Evolutionary conservation across 2,113 vertebrate species (phyloP).

Genomic region (human (Homo sapiens)): DNA sequence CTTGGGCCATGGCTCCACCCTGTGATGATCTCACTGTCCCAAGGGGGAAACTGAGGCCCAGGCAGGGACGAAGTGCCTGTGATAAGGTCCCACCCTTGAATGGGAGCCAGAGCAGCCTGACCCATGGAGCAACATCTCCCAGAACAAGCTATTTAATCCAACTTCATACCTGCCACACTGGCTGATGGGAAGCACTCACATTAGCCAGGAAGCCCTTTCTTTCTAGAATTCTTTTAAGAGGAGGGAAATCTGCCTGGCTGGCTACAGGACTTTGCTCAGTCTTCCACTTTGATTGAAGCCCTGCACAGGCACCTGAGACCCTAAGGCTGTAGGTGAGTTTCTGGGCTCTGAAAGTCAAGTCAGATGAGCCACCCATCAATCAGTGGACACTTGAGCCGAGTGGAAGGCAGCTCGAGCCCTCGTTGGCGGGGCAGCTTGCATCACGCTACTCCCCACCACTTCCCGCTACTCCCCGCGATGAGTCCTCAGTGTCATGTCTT

Average conservation of each 20-base stretch:
- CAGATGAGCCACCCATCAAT: background rate
- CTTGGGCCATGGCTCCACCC: background rate
- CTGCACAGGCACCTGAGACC: background rate
- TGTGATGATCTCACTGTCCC: background rate
- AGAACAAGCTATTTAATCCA: background rate
- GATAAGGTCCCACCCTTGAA: background rate
- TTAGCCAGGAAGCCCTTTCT: background rate
- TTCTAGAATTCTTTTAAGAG: background rate
- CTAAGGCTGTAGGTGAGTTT: background rate
- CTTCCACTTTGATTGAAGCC: background rate
- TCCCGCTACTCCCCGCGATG: too few relatives aligned
- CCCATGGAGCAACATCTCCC: background rate
- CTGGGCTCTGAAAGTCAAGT: background rate
- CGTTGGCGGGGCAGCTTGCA: background rate
- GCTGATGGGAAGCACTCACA: background rate
- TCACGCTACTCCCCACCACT: too few relatives aligned
- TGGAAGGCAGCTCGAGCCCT: background rate
- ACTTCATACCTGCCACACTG: background rate
- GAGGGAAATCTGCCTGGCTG: background rate
- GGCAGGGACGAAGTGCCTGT: background rate
- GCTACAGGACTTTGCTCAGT: background rate
- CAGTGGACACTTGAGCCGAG: too few relatives aligned
- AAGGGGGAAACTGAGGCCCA: background rate
- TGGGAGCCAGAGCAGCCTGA: background rate
- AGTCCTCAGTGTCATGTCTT: too few relatives aligned